Conservation (phyloP, 64 coral and sea anemone genomes). For the Pocillopora damicornis region DNA sequence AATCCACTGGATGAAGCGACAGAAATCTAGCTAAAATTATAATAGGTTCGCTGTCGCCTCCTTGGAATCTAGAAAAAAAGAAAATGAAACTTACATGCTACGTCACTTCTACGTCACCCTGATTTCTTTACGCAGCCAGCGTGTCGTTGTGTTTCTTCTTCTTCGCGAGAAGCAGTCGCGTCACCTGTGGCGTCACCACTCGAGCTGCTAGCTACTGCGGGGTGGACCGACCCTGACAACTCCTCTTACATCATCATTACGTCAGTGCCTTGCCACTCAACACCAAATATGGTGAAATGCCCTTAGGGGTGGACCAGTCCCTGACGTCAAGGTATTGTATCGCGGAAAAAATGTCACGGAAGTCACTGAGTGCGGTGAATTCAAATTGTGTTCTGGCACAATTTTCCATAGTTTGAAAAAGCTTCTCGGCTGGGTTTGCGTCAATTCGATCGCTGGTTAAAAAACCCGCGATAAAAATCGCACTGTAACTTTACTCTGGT, state of each 20-base stretch:
- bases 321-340: constrained; percentile 3
- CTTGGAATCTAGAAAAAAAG: constrained; percentile 50
- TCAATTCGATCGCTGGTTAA: not conserved
- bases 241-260: constrained; percentile 82
- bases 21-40: constrained; percentile 20
- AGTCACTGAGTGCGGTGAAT: not conserved
- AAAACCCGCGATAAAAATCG: not conserved
- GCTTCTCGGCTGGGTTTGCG: not conserved
- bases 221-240: constrained; percentile 53
- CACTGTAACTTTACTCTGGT: not conserved
- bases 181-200: constrained; percentile 94
- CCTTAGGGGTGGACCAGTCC: not conserved
- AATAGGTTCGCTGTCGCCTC: not conserved
- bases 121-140: constrained; percentile 99
- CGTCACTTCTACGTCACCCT: constrained; percentile 99
- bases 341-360: not conserved
- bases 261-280: constrained; percentile 68
- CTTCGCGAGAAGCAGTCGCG: constrained; percentile 79
- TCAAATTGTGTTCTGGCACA: not conserved
- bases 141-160: constrained; percentile 99
- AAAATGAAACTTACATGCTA: constrained; percentile 99
- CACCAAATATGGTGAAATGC: constrained; percentile 44
- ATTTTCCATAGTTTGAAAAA: not conserved
- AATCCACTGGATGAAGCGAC: not conserved
- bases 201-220: constrained; percentile 40